Evolutionary conservation across 2,797 vertebrate species (phyloP).

Genomic region (Acanthurus tractus): DNA sequence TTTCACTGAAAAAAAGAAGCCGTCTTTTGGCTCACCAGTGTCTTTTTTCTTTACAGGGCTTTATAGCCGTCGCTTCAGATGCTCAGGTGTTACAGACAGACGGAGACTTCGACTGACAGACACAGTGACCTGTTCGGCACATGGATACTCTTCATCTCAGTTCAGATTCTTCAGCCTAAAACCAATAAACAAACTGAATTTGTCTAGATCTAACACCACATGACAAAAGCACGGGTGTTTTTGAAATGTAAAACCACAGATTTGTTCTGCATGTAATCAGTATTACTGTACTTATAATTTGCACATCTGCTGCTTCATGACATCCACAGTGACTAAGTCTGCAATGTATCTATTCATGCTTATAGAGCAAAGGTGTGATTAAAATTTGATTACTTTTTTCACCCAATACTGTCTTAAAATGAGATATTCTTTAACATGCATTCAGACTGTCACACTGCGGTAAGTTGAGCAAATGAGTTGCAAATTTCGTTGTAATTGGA

Average conservation of each 20-base stretch:
- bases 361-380: not conserved
- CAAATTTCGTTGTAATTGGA: not conserved
- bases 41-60: conserved; percentile 69
- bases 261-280: not conserved
- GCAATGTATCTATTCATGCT: not conserved
- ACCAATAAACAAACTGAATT: not conserved
- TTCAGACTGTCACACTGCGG: not conserved
- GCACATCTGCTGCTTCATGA: not conserved
- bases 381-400: not conserved
- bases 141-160: not conserved
- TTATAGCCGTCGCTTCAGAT: conserved; percentile 72
- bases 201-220: not conserved
- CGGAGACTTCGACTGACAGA: conserved; percentile 16
- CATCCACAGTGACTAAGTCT: not conserved
- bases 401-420: not conserved
- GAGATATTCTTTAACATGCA: not conserved
- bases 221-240: not conserved
- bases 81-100: conserved; percentile 24
- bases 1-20: not conserved
- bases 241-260: too few relatives aligned
- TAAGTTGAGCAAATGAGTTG: not conserved
- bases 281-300: not conserved
- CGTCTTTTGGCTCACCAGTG: not conserved
- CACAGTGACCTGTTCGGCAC: not conserved
- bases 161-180: not conserved